Conservation (phyloP, 2,113 vertebrate genomes). For the Cinclus mexicanus region DNA sequence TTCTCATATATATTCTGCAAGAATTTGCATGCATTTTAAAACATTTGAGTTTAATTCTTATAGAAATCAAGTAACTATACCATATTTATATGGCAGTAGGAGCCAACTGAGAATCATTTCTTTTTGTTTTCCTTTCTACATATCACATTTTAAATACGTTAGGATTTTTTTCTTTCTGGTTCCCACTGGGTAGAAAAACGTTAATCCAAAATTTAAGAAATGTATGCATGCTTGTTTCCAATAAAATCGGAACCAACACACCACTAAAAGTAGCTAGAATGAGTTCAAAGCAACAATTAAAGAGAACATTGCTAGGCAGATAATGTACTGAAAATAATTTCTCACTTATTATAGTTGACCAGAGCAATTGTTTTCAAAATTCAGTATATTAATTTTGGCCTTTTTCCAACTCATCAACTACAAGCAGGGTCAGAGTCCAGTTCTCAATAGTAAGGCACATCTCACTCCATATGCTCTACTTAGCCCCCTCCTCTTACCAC, state of each 20-base stretch:
- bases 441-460: neutral
- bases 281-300: constrained; percentile 8
- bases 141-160: constrained; percentile 69
- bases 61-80: constrained; percentile 75
- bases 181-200: constrained; percentile 40
- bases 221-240: neutral
- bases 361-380: neutral
- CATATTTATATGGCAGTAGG: constrained; percentile 70
- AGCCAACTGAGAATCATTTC: constrained; percentile 57
- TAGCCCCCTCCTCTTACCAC: neutral
- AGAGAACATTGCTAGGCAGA: neutral
- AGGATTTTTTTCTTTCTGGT: constrained; percentile 54
- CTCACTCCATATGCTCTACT: neutral
- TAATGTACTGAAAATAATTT: constrained; percentile 1
- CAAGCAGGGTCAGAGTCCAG: neutral
- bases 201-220: constrained; percentile 28
- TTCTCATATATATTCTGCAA: constrained; percentile 83
- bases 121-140: constrained; percentile 61
- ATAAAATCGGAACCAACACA: constrained; percentile 8
- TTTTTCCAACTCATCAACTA: constrained; percentile 5
- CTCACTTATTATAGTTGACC: neutral
- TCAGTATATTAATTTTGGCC: neutral
- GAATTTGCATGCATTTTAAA: constrained; percentile 84
- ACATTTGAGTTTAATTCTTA: constrained; percentile 81
- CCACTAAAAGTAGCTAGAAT: neutral